A percentile compares a stretch with the other conserved stretches of the same genome.
Evolutionary conservation across 2,113 vertebrate species (phyloP).

Genomic region (Hypomesus transpacificus): DNA sequence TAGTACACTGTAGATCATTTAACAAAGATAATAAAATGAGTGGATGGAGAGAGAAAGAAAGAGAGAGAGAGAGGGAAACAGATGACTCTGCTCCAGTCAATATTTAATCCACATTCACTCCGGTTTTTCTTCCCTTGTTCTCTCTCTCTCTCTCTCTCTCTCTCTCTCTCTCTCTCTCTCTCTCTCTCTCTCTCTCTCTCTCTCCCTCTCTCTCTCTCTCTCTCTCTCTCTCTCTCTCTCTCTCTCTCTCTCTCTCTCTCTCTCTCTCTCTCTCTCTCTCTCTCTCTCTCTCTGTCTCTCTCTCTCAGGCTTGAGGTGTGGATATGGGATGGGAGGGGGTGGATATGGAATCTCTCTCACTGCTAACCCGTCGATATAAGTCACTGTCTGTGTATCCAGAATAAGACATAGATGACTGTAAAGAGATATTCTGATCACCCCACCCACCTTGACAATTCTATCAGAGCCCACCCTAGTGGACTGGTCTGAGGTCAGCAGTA

Average conservation of each 20-base stretch:
- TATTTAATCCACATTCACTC: too few species aligned
- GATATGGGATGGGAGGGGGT: too few species aligned
- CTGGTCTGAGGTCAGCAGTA: constrained; percentile 14
- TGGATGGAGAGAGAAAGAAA: too few species aligned
- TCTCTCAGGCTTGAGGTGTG: too few species aligned
- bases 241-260: too few species aligned
- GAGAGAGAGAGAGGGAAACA: too few species aligned
- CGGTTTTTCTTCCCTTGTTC: neutral
- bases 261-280: too few species aligned
- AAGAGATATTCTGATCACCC: neutral
- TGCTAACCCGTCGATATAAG: neutral
- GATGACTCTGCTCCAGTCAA: too few species aligned
- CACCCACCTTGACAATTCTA: constrained; percentile 37
- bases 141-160: neutral
- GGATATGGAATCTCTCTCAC: neutral
- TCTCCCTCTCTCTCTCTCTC: too few species aligned
- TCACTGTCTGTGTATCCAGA: neutral
- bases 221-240: too few species aligned
- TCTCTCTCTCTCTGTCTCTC: too few species aligned
- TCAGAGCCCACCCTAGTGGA: constrained; percentile 13
- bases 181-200: neutral
- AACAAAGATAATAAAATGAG: neutral
- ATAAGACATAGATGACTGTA: neutral
- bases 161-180: neutral
- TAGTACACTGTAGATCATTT: neutral